Evolutionary conservation across 2,797 vertebrate genomes (phyloP), one percentile per base, ranked within the genome.

Genomic region (Phoxinus dragarum): DNA sequence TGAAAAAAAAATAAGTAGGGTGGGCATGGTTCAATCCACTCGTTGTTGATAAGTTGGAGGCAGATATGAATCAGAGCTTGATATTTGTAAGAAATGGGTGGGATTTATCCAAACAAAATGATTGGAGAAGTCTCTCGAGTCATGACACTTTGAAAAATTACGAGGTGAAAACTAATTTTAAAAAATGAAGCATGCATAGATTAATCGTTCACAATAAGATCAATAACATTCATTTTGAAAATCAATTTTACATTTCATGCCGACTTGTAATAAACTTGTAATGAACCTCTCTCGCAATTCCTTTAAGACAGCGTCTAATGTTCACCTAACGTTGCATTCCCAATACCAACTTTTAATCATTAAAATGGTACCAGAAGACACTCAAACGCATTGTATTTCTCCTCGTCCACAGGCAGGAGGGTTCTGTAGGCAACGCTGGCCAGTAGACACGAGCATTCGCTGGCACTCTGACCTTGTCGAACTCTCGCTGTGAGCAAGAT

Each of bases 381-480:
- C 44, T 38, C 44, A 52, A 68, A 42, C n/a, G 4, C 67, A 73
- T 49, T 34, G 19, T 31, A 23, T 72, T 71, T 38, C 75, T 73
- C 68, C 27, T 80, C 19, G 12, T 52, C 9, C 54, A 73, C 23
- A 71, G 47, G 73, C 73, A 54, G 75, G 64, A 82, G 84, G 49
- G 71, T 73, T 71, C 27, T 79, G 77, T 61, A 72, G n/a, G 16
- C 59, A 89, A 84, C 44, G 49, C 42, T 59, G 56, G 81, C 69
- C 73, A 80, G 90, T 94, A 93, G 93, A 94, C 91, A 91, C 75
- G 23, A 90, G 81, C 89, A 34, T 85, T 21, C 71, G 82, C 84
- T 89, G 80, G 88, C 88, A 85, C 74, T 79, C 90, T 83, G 91
- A 94, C 94, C 92, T 91, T 92, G 91, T 94, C 92, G 86, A 90